A percentile compares a stretch with the other conserved stretches of the same genome.
Conservation (phyloP, 2,113 vertebrate species). For the Setophaga kirtlandii region DNA sequence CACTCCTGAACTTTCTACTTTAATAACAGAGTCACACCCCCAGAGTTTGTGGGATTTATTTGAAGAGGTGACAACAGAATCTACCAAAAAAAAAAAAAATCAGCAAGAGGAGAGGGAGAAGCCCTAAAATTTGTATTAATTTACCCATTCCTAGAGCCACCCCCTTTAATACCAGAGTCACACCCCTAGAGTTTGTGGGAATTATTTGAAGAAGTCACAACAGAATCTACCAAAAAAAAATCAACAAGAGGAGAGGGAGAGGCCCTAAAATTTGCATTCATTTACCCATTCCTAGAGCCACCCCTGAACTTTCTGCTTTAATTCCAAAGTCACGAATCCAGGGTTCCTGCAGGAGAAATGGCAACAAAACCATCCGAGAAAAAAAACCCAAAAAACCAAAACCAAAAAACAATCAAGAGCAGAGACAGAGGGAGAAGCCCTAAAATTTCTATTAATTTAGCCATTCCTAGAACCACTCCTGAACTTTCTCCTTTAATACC, state of each 20-base stretch:
- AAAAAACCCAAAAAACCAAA: too few species aligned
- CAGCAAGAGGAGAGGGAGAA: too few species aligned
- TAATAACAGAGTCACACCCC: too few species aligned
- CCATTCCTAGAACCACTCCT: constrained; percentile 19
- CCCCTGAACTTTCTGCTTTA: constrained; percentile 66
- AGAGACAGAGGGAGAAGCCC: not conserved
- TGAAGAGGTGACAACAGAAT: not conserved
- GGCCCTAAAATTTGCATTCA: not conserved
- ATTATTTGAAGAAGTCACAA: not conserved
- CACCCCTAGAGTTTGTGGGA: rapidly evolving
- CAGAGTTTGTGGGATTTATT: not conserved
- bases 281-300: not conserved
- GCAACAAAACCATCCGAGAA: too few species aligned
- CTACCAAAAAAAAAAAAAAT: not conserved
- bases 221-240: not conserved
- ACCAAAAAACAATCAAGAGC: too few species aligned
- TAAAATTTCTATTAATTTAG: not conserved
- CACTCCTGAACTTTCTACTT: too few species aligned
- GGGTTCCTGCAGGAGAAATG: too few species aligned
- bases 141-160: not conserved
- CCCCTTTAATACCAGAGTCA: not conserved
- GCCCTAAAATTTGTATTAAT: not conserved
- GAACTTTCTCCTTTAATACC: constrained; percentile 67
- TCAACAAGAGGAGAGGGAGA: not conserved
- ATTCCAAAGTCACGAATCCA: not conserved